Conservation (phyloP, 2,113 vertebrate species). For the Coreoperca whiteheadi region DNA sequence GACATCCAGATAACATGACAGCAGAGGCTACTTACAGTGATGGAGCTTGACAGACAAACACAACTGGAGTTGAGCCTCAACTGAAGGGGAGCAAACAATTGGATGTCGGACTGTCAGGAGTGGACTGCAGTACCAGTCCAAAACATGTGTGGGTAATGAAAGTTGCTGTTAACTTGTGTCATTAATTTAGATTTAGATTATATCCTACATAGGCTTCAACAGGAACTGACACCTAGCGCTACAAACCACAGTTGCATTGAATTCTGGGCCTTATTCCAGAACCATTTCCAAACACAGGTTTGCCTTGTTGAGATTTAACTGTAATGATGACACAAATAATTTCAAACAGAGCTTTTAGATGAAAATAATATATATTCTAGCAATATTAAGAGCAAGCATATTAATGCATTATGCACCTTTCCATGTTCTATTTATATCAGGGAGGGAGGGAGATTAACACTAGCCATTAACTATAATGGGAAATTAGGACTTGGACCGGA, state of each 20-base stretch:
- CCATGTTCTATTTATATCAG: slow-evolving; percentile 52
- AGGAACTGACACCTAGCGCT: background rate
- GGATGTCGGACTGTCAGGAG: slow-evolving; percentile 10
- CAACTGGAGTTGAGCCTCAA: slow-evolving; percentile 7
- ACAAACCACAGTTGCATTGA: background rate
- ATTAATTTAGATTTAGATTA: background rate
- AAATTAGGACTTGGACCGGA: slow-evolving; percentile 51
- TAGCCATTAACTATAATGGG: slow-evolving; percentile 44
- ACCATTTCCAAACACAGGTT: background rate
- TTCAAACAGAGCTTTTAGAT: slow-evolving; percentile 26
- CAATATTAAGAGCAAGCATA: slow-evolving; percentile 39
- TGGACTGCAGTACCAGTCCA: background rate
- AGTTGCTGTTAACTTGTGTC: background rate
- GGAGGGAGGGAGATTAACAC: slow-evolving; percentile 47
- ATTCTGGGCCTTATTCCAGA: background rate
- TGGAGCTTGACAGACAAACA: slow-evolving; percentile 28
- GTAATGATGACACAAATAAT: slow-evolving; percentile 10
- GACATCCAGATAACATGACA: slow-evolving; percentile 7
- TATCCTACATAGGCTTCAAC: background rate
- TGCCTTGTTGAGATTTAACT: slow-evolving; percentile 5
- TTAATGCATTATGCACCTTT: slow-evolving; percentile 43
- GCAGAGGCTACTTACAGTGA: slow-evolving; percentile 29
- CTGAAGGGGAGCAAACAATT: background rate
- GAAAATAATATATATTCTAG: slow-evolving; percentile 27
- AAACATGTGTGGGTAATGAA: background rate